Evolutionary conservation across 2,797 vertebrate species (phyloP), one percentile per base, ranked within the genome.

Genomic region (Peromyscus attwateri): DNA sequence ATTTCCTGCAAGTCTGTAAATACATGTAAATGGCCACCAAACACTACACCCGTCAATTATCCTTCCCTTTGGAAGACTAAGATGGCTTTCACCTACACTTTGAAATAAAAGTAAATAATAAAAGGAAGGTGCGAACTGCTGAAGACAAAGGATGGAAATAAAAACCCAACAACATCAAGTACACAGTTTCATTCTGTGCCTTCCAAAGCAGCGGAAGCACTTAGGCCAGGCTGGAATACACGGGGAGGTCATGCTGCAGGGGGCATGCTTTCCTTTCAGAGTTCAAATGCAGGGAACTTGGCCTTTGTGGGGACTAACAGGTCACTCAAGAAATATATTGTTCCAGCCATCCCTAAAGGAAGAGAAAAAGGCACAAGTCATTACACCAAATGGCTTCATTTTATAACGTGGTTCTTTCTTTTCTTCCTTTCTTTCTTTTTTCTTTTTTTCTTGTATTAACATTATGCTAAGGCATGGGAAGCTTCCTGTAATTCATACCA

Each of bases 261-360:
- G 49, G 92, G n/a, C 31, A 52, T 62, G 57, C 73, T 81, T 43
- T 83, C 52, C 46, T 71, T 96, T 99, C 94, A 99, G 23, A 99
- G 98, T 98, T 99, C 99, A 98, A 99, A 99, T 0, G 99, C 99
- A 0, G 99, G 99, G 97, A 99, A 99, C 97, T 97, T 99, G 13
- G 99, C 99, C 98, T 98, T 99, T 95, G 98, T 95, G 17, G 99
- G 99, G 96, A 99, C 98, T 83, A 99, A 98, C 27, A 99, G 96
- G 98, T 99, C 99, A 37, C 99, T 98, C 98, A 99, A 98, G 98
- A 99, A 99, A 98, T 99, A 99, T 98, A 99, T 99, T 0, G 99
- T 99, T 96, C 99, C 99, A 29, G 99, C 99, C 99, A 99, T 99
- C 97, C 99, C 99, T 99, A 97, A 62, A 92, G 94, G 98, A 21